A percentile compares a stretch with the other conserved stretches of the same genome.
Evolutionary conservation across 2,888 invertebrate species (phyloP).

Genomic region (Reticulitermes lucifugus): DNA sequence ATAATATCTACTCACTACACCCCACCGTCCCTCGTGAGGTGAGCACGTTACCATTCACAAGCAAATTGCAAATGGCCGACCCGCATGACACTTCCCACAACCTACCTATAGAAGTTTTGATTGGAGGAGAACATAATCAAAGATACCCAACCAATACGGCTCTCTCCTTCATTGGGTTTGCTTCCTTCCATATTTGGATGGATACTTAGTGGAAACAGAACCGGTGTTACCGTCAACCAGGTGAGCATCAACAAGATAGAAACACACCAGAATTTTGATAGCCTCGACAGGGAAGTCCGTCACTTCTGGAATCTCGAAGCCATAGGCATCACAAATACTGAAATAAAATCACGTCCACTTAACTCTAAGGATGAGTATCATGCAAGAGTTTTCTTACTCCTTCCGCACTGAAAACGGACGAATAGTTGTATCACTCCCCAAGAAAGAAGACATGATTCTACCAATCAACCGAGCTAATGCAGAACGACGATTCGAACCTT

Average conservation of each 20-base stretch:
- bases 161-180: background rate
- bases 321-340: background rate
- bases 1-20: background rate
- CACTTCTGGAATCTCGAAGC: background rate
- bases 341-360: background rate
- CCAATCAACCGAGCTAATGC: background rate
- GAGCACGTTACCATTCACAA: background rate
- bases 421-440: background rate
- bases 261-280: too few relatives aligned
- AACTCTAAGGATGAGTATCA: background rate
- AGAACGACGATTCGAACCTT: background rate
- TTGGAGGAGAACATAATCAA: constrained; percentile 11
- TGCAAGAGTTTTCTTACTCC: background rate
- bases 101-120: background rate
- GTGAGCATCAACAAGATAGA: background rate
- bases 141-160: background rate
- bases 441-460: background rate
- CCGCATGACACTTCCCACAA: background rate
- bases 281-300: background rate
- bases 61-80: background rate
- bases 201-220: background rate
- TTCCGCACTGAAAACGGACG: background rate
- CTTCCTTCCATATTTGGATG: background rate
- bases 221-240: background rate
- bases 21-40: background rate